Percentiles rank a stretch among this genome's conserved stretches.
Evolutionary conservation across 2,113 vertebrate genomes (phyloP).

Genomic region (Origma solitaria): DNA sequence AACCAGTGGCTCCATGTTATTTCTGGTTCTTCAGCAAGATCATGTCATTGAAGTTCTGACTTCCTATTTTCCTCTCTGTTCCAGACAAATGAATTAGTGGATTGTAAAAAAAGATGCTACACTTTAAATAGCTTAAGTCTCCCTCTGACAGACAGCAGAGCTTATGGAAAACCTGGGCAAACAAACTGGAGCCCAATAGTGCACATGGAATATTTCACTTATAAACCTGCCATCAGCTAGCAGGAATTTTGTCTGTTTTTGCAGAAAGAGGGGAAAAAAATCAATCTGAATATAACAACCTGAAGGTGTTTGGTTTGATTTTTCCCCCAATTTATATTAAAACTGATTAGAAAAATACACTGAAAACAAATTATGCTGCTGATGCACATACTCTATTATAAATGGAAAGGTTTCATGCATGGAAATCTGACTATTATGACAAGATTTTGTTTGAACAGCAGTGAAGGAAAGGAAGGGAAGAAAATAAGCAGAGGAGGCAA

Average conservation of each 20-base stretch:
- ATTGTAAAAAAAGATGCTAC: neutral
- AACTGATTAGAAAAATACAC: neutral
- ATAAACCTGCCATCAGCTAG: neutral
- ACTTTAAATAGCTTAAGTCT: neutral
- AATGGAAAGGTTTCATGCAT: neutral
- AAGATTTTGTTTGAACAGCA: neutral
- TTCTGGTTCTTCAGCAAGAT: neutral
- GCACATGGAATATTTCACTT: neutral
- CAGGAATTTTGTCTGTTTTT: neutral
- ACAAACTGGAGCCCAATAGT: neutral
- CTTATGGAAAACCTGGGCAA: neutral
- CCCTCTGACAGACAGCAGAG: neutral
- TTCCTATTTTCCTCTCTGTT: neutral
- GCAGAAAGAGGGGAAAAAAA: neutral
- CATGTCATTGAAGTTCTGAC: neutral
- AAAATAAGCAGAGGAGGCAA: neutral
- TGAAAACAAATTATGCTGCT: neutral
- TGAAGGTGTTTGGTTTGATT: neutral
- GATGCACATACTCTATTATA: neutral
- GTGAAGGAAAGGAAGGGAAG: rapidly evolving
- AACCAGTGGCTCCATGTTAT: neutral
- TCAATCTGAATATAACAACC: neutral
- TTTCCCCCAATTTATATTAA: neutral
- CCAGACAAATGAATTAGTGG: neutral
- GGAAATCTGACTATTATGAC: neutral